Evolutionary conservation across 2,113 vertebrate genomes (phyloP).

Genomic region (Cyphomyrus discorhynchus): DNA sequence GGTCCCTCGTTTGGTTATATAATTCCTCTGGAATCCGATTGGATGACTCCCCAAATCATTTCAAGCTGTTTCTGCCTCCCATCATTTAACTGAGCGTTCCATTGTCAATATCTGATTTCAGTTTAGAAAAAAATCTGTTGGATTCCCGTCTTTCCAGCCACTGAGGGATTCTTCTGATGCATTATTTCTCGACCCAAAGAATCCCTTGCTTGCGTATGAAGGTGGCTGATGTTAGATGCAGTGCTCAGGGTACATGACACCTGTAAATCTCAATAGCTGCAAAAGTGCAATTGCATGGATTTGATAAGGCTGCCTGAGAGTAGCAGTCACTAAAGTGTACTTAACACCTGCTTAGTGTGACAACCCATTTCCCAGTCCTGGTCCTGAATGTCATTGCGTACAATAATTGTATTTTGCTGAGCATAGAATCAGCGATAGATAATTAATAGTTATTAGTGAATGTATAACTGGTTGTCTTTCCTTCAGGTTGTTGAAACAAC

Average conservation of each 20-base stretch:
- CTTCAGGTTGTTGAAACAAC: not conserved
- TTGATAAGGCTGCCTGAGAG: not conserved
- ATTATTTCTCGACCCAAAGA: not conserved
- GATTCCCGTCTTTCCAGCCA: not conserved
- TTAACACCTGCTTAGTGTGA: not conserved
- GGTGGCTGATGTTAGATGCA: not conserved
- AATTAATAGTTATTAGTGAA: not conserved
- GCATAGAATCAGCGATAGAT: not conserved
- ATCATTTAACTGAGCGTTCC: not conserved
- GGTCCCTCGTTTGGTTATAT: not conserved
- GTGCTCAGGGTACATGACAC: not conserved
- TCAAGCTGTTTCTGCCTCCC: not conserved
- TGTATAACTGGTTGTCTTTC: not conserved
- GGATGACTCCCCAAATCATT: not conserved
- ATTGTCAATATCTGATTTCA: not conserved
- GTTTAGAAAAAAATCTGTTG: not conserved
- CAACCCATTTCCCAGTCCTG: not conserved
- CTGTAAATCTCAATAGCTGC: not conserved
- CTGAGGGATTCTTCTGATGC: not conserved
- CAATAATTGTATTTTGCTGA: not conserved
- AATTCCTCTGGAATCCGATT: not conserved
- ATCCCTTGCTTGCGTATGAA: not conserved
- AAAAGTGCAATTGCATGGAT: not conserved
- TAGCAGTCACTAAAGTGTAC: not conserved
- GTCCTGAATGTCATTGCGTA: not conserved